A percentile compares a stretch with the other conserved stretches of the same genome.
phyloP scores from a whole-genome alignment of 2,888 invertebrate species.

The Epistrophella euchroma region DNA sequence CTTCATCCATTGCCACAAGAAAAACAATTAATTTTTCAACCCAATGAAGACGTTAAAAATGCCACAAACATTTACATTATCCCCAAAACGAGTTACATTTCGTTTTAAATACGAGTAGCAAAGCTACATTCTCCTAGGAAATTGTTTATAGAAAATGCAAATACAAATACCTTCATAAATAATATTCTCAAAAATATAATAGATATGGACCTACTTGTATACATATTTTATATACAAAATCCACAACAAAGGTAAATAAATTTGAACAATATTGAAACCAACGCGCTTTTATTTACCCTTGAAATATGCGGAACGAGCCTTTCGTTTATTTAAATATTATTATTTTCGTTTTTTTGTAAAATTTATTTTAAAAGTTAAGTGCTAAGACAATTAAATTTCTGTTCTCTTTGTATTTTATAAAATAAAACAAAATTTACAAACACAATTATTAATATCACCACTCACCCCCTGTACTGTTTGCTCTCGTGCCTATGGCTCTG shows the following conservation, averaged over 20 bases:
- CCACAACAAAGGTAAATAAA: conserved; percentile 42
- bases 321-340: neutral
- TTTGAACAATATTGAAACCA: conserved; percentile 54
- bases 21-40: conserved; percentile 12
- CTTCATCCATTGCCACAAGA: neutral
- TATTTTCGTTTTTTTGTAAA: conserved; percentile 3
- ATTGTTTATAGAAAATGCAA: neutral
- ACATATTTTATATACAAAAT: neutral
- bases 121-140: neutral
- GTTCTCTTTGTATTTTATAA: neutral
- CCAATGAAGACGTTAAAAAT: neutral
- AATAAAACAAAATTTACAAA: conserved; percentile 30
- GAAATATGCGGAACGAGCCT: neutral
- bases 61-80: neutral
- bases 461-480: neutral
- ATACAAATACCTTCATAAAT: neutral
- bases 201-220: neutral
- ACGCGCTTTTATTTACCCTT: conserved; percentile 24
- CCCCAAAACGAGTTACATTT: neutral
- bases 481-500: neutral
- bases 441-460: conserved; percentile 46
- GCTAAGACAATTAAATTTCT: conserved; percentile 43
- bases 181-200: neutral
- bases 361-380: conserved; percentile 59
- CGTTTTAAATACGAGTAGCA: neutral